A percentile compares a stretch with the other conserved stretches of the same genome.
phyloP scores from a whole-genome alignment of 2,888 invertebrate genomes.

The Athetis lepigone region DNA sequence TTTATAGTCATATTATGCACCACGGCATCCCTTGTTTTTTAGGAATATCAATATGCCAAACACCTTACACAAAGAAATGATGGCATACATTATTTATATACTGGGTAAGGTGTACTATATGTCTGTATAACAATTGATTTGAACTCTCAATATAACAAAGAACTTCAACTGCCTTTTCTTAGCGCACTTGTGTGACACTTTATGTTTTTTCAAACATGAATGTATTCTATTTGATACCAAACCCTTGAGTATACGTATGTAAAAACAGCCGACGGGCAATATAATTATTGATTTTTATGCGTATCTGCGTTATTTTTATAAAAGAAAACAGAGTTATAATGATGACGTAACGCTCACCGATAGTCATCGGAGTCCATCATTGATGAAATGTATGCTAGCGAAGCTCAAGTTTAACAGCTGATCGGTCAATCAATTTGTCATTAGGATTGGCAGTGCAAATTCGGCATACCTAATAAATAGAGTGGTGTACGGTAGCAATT shows the following conservation, averaged over 20 bases:
- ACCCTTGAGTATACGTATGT: neutral
- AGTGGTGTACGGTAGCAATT: constrained; percentile 8
- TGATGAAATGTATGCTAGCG: neutral
- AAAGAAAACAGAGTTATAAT: neutral
- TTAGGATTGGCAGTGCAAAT: constrained; percentile 10
- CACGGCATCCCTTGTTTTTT: neutral
- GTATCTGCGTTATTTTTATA: neutral
- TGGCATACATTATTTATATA: too few relatives aligned
- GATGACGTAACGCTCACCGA: constrained; percentile 1
- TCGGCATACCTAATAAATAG: constrained; percentile 5
- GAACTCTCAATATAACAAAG: constrained; percentile 8
- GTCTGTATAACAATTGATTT: constrained; percentile 18
- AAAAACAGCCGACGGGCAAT: neutral
- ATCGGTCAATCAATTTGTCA: too few relatives aligned
- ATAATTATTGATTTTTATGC: neutral
- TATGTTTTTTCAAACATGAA: constrained; percentile 27
- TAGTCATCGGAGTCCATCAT: neutral
- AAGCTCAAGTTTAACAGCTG: constrained; percentile 5
- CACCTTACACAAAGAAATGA: too few relatives aligned
- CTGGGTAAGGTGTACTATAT: too few relatives aligned
- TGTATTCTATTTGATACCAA: constrained; percentile 29
- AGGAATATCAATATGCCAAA: neutral
- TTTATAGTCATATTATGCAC: neutral
- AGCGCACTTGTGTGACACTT: neutral
- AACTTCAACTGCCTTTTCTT: constrained; percentile 8